Conservation (phyloP, 1,140 invertebrate species). For the Cryptotermes secundus region DNA sequence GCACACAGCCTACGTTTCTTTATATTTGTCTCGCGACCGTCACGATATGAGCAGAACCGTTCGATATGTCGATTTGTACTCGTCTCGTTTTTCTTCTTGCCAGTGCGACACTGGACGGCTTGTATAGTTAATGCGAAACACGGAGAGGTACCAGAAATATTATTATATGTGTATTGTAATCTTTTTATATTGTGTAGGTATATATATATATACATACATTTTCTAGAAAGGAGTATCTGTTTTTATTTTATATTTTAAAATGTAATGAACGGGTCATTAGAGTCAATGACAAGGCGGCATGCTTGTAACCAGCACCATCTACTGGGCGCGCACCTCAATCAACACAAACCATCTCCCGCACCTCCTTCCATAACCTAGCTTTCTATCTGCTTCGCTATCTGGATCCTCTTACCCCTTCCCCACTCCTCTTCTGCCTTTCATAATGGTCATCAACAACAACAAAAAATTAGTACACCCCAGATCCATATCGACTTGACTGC, state of each 20-base stretch:
- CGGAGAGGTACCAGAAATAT: background rate
- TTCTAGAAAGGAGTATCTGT: conserved; percentile 16
- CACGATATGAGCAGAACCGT: background rate
- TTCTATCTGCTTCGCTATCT: background rate
- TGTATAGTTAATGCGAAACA: background rate
- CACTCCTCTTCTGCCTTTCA: background rate
- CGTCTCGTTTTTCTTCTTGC: background rate
- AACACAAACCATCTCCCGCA: conserved; percentile 12
- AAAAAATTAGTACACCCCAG: background rate
- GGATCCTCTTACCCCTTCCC: background rate
- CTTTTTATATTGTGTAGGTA: conserved; percentile 17
- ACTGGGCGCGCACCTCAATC: conserved; percentile 11
- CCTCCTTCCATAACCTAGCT: background rate
- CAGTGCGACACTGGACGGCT: background rate
- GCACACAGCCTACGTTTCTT: no score
- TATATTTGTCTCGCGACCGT: no score
- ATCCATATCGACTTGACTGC: background rate
- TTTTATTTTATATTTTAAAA: conserved; percentile 20
- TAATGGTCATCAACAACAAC: background rate
- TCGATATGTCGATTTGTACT: background rate
- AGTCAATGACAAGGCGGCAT: background rate
- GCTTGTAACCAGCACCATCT: conserved; percentile 14
- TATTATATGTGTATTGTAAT: conserved; percentile 19
- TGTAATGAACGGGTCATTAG: conserved; percentile 16
- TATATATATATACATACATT: background rate